Evolutionary conservation across 2,113 vertebrate species (phyloP).

Genomic region (Damaliscus lunatus): DNA sequence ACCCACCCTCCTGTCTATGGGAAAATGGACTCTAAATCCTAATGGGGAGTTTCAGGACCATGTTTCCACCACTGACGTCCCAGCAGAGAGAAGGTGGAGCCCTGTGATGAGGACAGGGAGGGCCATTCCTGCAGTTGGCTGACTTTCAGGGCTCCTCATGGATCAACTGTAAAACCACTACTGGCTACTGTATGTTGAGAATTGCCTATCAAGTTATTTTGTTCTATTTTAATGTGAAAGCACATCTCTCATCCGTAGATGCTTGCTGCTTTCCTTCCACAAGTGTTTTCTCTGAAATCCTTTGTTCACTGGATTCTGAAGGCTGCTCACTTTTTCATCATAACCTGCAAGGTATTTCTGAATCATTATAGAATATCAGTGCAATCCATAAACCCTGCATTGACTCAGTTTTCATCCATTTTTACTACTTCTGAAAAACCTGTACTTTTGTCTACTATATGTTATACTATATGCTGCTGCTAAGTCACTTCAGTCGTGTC

Average conservation of each 20-base stretch:
- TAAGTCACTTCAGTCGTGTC: too few relatives aligned
- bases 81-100: too few relatives aligned
- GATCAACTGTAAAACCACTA: background rate
- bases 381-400: background rate
- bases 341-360: background rate
- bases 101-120: background rate
- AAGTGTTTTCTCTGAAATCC: background rate
- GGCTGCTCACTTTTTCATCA: background rate
- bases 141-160: background rate
- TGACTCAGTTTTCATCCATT: background rate
- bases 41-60: background rate
- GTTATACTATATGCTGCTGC: background rate
- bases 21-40: background rate
- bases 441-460: background rate
- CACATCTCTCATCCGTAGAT: background rate
- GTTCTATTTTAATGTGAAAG: background rate
- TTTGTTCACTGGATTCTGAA: background rate
- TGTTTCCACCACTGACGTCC: background rate
- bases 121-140: background rate
- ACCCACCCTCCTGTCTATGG: background rate
- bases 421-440: constrained; percentile 17
- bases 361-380: background rate
- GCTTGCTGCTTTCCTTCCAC: background rate
- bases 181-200: background rate
- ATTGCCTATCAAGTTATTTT: background rate